phyloP scores from a whole-genome alignment of 1,140 invertebrate species.

The Monomorium pharaonis region DNA sequence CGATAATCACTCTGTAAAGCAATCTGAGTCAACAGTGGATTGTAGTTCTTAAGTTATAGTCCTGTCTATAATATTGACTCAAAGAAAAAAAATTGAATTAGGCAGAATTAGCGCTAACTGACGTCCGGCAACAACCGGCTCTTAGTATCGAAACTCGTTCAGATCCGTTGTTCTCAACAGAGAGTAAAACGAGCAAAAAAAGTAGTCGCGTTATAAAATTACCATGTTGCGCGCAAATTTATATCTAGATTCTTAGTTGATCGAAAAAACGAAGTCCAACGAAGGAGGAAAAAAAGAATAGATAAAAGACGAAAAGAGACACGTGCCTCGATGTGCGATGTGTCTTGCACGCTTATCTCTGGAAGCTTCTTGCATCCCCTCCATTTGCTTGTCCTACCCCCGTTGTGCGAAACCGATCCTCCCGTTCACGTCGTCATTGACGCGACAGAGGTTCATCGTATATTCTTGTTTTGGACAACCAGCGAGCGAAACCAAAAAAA shows the following conservation, averaged over 20 bases:
- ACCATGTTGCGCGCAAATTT: conserved; percentile 28
- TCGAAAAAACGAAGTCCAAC: conserved; percentile 41
- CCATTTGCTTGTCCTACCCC: conserved; percentile 12
- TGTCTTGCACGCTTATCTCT: conserved; percentile 51
- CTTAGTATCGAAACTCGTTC: conserved; percentile 42
- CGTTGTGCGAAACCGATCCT: conserved; percentile 16
- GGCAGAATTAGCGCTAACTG: conserved; percentile 30
- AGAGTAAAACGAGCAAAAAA: neutral
- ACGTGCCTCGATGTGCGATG: conserved; percentile 57
- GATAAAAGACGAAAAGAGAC: conserved; percentile 30
- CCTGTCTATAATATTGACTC: conserved; percentile 30
- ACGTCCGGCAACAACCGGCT: neutral
- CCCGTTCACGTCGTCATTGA: neutral
- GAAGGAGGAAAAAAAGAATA: conserved; percentile 1
- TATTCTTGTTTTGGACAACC: conserved; percentile 8
- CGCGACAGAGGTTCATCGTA: conserved; percentile 10
- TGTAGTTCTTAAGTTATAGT: conserved; percentile 35
- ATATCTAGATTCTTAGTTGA: conserved; percentile 32
- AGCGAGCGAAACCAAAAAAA: neutral
- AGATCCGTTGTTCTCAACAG: conserved; percentile 23
- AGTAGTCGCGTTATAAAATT: neutral
- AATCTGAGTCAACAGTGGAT: conserved; percentile 30
- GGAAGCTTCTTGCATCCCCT: conserved; percentile 46
- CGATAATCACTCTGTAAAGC: conserved; percentile 28
- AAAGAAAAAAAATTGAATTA: conserved; percentile 27